These are phyloP conservation scores for Ctena decussata DNA, from an alignment of 2,888 invertebrate genomes.

Conservation along the genomic window DNA sequence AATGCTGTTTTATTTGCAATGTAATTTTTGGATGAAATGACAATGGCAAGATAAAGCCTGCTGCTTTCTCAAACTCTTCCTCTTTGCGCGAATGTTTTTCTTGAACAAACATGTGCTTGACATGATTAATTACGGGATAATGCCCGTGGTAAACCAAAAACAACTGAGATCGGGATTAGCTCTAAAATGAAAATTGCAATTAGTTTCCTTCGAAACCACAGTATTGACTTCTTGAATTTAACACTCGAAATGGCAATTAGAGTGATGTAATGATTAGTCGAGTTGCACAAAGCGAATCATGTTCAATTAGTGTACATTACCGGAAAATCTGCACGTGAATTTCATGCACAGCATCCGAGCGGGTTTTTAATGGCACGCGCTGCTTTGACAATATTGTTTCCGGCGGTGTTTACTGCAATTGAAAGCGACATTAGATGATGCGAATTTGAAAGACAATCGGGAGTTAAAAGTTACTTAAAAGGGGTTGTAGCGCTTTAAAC, in stretches of 20 bases:
- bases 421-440: conserved; percentile 1
- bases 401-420: conserved; percentile 3
- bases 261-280: conserved; percentile 11
- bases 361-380: conserved; percentile 1
- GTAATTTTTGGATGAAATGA: no score
- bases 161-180: background rate
- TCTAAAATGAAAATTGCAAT: conserved; percentile 12
- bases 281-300: conserved; percentile 12
- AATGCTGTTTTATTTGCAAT: no score
- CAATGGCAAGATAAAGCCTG: background rate
- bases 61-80: background rate
- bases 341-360: conserved; percentile 2
- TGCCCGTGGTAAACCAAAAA: conserved; percentile 8
- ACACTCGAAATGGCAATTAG: conserved; percentile 13
- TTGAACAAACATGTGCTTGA: conserved; percentile 10
- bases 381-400: background rate
- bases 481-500: background rate
- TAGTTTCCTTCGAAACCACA: conserved; percentile 7
- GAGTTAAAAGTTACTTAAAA: background rate
- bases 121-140: conserved; percentile 8
- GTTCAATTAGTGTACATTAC: conserved; percentile 9
- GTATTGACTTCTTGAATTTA: conserved; percentile 10
- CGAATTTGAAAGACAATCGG: background rate
- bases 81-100: background rate
- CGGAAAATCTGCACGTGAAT: conserved; percentile 15